Percentiles rank a stretch among this genome's conserved stretches.
These are phyloP conservation scores for Dilophus febrilis DNA, from an alignment of 2,888 invertebrate genomes.

Conservation along the genomic window DNA sequence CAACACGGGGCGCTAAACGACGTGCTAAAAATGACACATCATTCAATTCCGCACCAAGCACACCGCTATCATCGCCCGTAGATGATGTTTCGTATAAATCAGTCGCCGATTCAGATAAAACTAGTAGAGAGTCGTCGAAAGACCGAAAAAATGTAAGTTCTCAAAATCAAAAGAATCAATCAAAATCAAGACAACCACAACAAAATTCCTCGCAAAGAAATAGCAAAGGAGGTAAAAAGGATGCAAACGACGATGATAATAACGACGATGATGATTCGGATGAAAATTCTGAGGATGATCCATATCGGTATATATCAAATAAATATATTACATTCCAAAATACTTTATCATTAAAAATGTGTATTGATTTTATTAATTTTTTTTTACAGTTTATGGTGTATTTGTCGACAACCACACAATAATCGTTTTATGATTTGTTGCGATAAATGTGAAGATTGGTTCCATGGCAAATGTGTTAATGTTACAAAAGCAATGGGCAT, in stretches of 20 bases:
- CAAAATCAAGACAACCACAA: not conserved
- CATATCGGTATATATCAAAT: conserved; percentile 40
- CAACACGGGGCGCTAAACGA: conserved; percentile 56
- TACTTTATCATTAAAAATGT: not conserved
- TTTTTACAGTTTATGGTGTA: conserved; percentile 68
- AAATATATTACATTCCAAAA: not conserved
- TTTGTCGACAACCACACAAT: conserved; percentile 87
- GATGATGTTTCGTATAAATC: not conserved
- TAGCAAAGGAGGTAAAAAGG: not conserved
- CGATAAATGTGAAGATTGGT: conserved; percentile 92
- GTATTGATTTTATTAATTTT: not conserved
- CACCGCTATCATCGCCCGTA: not conserved
- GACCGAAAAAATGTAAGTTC: not conserved
- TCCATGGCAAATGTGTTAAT: conserved; percentile 92
- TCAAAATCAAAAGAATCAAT: not conserved
- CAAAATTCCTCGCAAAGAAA: not conserved
- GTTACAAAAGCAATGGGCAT: conserved; percentile 81
- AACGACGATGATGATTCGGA: conserved; percentile 37
- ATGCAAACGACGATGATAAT: conserved; percentile 2
- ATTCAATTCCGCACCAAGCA: too few species aligned
- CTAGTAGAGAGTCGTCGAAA: not conserved
- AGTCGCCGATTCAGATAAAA: not conserved
- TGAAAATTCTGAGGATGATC: conserved; percentile 81
- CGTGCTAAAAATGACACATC: conserved; percentile 35
- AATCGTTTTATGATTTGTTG: conserved; percentile 97